Evolutionary conservation across 2,797 vertebrate genomes (phyloP).

Genomic region (Rousettus madagascariensis): DNA sequence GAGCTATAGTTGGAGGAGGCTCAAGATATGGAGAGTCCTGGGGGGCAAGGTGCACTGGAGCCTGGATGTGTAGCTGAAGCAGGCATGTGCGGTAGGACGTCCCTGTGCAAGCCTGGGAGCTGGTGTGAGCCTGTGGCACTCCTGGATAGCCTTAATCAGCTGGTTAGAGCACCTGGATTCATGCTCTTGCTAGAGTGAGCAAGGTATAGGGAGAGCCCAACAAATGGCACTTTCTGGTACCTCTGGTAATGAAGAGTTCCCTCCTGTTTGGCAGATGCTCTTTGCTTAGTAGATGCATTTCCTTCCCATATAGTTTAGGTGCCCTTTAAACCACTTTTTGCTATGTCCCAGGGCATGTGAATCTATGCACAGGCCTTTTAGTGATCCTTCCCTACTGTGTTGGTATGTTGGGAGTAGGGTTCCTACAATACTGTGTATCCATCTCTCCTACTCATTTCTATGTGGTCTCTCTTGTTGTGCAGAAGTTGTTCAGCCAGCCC

Average conservation of each 20-base stretch:
- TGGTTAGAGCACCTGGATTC: background rate
- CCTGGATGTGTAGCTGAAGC: background rate
- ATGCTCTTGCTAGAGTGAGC: background rate
- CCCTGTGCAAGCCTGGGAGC: background rate
- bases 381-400: background rate
- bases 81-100: background rate
- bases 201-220: background rate
- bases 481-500: background rate
- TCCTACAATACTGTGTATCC: background rate
- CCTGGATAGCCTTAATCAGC: background rate
- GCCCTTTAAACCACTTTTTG: background rate
- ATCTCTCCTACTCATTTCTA: background rate
- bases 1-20: background rate
- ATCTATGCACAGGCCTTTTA: background rate
- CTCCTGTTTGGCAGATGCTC: background rate
- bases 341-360: background rate
- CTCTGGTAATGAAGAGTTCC: background rate
- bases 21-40: background rate
- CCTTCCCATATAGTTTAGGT: background rate
- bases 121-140: background rate
- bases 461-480: background rate
- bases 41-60: background rate
- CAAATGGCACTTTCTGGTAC: background rate
- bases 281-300: background rate
- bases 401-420: background rate